These are phyloP conservation scores for Rhinogobio ventralis DNA, from an alignment of 2,797 vertebrate species.

Conservation along the genomic window DNA sequence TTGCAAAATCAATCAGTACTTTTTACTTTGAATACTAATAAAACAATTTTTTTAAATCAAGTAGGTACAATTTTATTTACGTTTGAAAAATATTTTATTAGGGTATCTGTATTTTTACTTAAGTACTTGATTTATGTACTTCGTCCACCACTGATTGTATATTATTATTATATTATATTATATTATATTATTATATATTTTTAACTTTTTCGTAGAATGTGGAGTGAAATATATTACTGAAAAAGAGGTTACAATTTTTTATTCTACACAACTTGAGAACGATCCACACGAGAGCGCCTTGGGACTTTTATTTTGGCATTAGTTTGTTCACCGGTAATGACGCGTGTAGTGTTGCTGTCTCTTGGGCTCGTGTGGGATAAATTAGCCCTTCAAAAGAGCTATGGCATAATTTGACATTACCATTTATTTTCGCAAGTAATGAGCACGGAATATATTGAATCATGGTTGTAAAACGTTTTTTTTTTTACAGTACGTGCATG, in stretches of 20 bases:
- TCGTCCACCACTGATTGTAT: no score
- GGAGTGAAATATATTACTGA: neutral
- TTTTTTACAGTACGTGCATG: neutral
- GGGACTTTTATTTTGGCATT: constrained; percentile 45
- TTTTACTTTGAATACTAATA: no score
- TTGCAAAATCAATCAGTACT: no score
- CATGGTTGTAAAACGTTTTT: neutral
- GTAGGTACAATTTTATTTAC: no score
- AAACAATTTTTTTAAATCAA: no score
- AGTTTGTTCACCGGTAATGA: neutral
- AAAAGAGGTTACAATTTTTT: neutral
- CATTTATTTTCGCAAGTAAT: neutral
- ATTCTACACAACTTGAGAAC: neutral
- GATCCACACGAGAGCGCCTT: neutral
- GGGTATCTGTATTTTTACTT: no score
- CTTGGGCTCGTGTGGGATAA: neutral
- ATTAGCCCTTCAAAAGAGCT: neutral
- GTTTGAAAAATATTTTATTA: no score
- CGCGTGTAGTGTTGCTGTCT: neutral
- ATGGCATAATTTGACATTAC: neutral
- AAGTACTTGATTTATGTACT: no score
- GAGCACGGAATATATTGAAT: neutral
- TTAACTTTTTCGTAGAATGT: neutral
- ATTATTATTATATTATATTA: no score
- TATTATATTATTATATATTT: neutral